A percentile compares a stretch with the other conserved stretches of the same genome.
Evolutionary conservation across 2,888 invertebrate genomes (phyloP).

Genomic region (Cremastobaeus sp.): DNA sequence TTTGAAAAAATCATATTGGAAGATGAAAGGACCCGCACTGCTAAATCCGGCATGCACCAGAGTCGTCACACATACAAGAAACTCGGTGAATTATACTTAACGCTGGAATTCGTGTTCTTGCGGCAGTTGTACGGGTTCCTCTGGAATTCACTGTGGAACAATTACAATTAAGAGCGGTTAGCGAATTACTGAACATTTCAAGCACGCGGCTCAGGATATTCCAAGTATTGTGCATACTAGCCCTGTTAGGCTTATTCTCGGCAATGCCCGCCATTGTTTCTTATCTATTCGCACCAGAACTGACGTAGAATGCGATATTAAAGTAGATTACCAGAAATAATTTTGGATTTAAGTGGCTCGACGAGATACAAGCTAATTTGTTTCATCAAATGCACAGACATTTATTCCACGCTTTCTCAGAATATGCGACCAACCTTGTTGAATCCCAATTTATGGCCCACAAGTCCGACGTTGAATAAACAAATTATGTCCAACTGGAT

Average conservation of each 20-base stretch:
- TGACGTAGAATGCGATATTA: too few species aligned
- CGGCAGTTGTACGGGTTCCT: constrained; percentile 65
- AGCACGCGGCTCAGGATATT: constrained; percentile 69
- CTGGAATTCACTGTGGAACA: constrained; percentile 75
- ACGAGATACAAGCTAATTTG: too few species aligned
- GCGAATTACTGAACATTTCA: constrained; percentile 75
- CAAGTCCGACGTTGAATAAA: too few species aligned
- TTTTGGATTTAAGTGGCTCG: too few species aligned
- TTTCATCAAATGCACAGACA: too few species aligned
- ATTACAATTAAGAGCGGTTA: constrained; percentile 78
- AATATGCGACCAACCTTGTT: too few species aligned
- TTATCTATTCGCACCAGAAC: constrained; percentile 13
- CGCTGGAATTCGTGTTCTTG: constrained; percentile 77
- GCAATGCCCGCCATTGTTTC: constrained; percentile 45
- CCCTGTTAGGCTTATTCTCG: constrained; percentile 64
- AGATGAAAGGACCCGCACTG: constrained; percentile 63
- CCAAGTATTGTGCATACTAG: constrained; percentile 65
- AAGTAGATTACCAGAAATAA: too few species aligned
- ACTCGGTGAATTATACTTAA: constrained; percentile 75
- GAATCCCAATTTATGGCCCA: too few species aligned
- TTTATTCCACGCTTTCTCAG: too few species aligned
- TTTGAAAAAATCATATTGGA: constrained; percentile 35
- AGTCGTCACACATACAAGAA: constrained; percentile 63
- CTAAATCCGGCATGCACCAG: constrained; percentile 57
- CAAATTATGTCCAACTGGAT: too few species aligned